These are phyloP conservation scores for Pediacus dermestoides DNA, from an alignment of 2,888 invertebrate genomes.

Conservation along the genomic window DNA sequence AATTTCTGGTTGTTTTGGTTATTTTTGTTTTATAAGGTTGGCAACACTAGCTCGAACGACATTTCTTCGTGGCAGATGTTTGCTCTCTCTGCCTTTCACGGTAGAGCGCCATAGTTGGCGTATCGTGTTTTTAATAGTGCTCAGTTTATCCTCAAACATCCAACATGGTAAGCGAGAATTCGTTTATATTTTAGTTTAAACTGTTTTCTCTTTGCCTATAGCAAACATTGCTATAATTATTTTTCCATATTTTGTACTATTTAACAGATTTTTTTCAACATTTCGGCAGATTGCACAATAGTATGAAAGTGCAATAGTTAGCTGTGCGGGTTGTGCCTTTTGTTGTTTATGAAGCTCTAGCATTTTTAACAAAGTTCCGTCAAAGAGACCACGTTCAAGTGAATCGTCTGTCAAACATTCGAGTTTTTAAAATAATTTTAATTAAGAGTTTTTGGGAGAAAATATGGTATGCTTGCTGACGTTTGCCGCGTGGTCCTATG, in stretches of 20 bases:
- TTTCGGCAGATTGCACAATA: constrained; percentile 47
- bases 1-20: no score
- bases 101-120: constrained; percentile 86
- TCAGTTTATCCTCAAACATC: constrained; percentile 77
- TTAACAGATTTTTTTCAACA: constrained; percentile 13
- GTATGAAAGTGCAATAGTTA: constrained; percentile 35
- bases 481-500: background rate
- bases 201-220: constrained; percentile 4
- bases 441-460: constrained; percentile 4
- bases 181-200: constrained; percentile 12
- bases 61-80: constrained; percentile 25
- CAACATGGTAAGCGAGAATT: constrained; percentile 67
- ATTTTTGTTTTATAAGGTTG: no score
- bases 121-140: constrained; percentile 71
- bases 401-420: no score
- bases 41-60: background rate
- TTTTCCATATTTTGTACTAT: constrained; percentile 13
- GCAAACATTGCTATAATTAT: constrained; percentile 9
- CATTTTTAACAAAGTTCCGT: no score
- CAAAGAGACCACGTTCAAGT: no score
- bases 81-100: constrained; percentile 61
- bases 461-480: constrained; percentile 15
- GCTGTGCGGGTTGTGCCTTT: no score
- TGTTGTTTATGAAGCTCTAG: no score
- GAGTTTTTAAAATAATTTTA: no score